Base-by-base conservation (phyloP, 2,888 invertebrate genomes). In the Eupithecia centaureata region DNA sequence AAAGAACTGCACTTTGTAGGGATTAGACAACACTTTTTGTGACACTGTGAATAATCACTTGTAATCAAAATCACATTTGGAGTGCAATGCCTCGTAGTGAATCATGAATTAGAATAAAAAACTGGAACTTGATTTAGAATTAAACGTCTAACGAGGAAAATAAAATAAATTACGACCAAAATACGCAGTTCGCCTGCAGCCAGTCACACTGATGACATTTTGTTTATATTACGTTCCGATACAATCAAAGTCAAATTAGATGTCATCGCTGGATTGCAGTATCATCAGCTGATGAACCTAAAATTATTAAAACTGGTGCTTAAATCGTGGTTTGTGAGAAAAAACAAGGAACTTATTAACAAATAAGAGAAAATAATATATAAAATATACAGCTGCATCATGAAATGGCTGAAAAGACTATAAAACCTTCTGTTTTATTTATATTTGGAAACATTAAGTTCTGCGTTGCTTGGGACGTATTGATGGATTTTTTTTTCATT, bases 151-250 rank as follows among this genome's bases (percentile, higher is more conserved):
- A 27, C 27, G 5, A 33, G n/a, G 22, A 52, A 62, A 57, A 73
- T 66, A 79, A 81, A 82, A 79, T 80, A 83, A 76, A 77, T 82
- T 79, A 76, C 75, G 80, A 73, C 74, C 75, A 83, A 85, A 87
- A 88, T 91, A 89, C 91, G 89, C 89, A 89, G 82, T 90, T 84
- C 77, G 78, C 77, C 73, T 71, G 76, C 80, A 74, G 70, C 72
- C 30, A 57, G n/a, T 57, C 33, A 80, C 75, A 47, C 47, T 22
- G 47, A 22, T 86, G 87, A 86, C 86, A 86, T 85, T 86, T 84
- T 82, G 60, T 42, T 60, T 60, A 60, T 42, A 27, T 15, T 42
- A 28, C 60, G 60, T 60, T 60, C 60, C 60, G 22, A 0, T 47
- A 4, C 47, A 4, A 47, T 10, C n/a, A n/a, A n/a, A n/a, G n/a